Evolutionary conservation across 2,888 invertebrate genomes (phyloP), one percentile per base, ranked within the genome.

Genomic region (Heteromyza rotundicornis): DNA sequence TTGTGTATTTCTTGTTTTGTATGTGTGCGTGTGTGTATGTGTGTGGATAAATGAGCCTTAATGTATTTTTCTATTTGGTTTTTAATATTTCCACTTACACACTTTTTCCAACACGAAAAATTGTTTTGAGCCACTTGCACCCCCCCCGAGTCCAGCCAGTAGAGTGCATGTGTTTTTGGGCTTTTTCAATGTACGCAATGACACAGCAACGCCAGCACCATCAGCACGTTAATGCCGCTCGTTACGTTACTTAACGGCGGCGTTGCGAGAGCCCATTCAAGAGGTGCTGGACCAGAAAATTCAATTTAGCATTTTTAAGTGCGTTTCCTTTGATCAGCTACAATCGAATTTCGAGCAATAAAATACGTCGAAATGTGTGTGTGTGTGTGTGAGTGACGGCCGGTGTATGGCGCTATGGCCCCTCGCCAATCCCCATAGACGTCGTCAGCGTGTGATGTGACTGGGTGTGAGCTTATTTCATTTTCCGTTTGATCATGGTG

Each of bases 261-360:
- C 59, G 52, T 50, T 50, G 23, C 20, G 36, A 55, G 27, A 49
- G 65, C 57, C n/a, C 19, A 54, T 53, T 55, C 67, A 64, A 65
- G 72, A 75, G 72, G 75, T 71, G 74, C 70, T 74, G 76, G 77
- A 74, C 75, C 79, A 72, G 72, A 75, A 80, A 79, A 79, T 79
- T 80, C 70, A 79, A 79, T 79, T 79, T 79, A 80, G 76, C 76
- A 75, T 78, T 79, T 79, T 79, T 74, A 80, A 79, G 79, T 79
- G 80, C 76, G 80, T 80, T 75, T 75, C 79, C 80, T 80, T 79
- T 79, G 80, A 80, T 80, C 79, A 79, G 74, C 72, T 74, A 76
- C 79, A 79, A 80, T 79, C 79, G 80, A 79, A 79, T 79, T 79
- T 79, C 64, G 74, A 71, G 71, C 76, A 77, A 75, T 76, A 77